A percentile compares a stretch with the other conserved stretches of the same genome.
phyloP scores from a whole-genome alignment of 2,113 vertebrate genomes.

The Irena cyanogastra region DNA sequence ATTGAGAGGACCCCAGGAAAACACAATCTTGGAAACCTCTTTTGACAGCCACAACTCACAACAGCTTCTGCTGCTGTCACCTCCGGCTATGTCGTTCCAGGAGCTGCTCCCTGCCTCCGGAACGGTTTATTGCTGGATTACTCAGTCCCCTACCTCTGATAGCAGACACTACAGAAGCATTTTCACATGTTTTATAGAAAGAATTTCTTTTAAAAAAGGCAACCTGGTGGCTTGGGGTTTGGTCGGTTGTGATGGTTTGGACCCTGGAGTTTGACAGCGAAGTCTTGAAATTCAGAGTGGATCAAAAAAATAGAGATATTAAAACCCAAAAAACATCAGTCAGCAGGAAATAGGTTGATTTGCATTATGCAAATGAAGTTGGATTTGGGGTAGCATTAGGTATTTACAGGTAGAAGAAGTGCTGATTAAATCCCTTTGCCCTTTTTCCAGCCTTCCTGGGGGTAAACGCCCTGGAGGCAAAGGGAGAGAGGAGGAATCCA shows the following conservation, averaged over 20 bases:
- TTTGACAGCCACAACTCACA: neutral
- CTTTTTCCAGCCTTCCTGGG: neutral
- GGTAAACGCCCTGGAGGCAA: neutral
- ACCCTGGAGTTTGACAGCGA: constrained; percentile 14
- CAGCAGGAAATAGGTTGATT: constrained; percentile 36
- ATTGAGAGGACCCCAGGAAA: neutral
- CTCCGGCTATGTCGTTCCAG: neutral
- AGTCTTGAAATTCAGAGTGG: constrained; percentile 29
- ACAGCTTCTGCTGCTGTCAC: neutral
- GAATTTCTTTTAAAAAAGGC: constrained; percentile 50
- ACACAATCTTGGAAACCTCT: neutral
- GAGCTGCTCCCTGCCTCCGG: constrained; percentile 6
- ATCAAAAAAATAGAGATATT: neutral
- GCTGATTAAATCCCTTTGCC: neutral
- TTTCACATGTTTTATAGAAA: neutral
- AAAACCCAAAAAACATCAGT: neutral
- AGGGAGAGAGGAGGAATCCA: neutral
- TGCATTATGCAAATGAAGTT: neutral
- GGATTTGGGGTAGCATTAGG: constrained; percentile 9
- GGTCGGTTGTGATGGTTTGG: constrained; percentile 1
- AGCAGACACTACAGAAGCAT: neutral
- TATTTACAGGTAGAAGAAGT: constrained; percentile 67
- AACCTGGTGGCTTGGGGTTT: constrained; percentile 54
- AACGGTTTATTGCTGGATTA: constrained; percentile 41
- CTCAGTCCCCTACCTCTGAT: neutral